Evolutionary conservation across 2,888 invertebrate genomes (phyloP).

Genomic region (Metalampra italica): DNA sequence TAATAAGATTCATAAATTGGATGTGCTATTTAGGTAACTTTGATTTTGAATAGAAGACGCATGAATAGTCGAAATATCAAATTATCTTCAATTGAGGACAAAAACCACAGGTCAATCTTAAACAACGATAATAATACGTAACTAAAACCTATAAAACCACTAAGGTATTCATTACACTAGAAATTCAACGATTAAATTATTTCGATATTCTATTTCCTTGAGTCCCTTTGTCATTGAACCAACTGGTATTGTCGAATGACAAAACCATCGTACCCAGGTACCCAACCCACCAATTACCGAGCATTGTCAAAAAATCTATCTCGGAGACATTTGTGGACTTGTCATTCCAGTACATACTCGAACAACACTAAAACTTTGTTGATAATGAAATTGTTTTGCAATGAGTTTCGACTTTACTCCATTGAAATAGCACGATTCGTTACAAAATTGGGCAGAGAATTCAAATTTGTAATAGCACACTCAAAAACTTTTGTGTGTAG

Average conservation of each 20-base stretch:
- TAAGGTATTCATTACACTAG: constrained; percentile 35
- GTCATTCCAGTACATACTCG: constrained; percentile 55
- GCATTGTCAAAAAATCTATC: constrained; percentile 67
- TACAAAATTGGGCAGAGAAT: background rate
- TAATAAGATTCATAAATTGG: no score
- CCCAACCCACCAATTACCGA: constrained; percentile 76
- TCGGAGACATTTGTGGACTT: constrained; percentile 73
- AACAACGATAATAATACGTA: constrained; percentile 19
- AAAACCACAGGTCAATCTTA: background rate
- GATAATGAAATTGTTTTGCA: constrained; percentile 4
- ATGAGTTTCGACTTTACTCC: constrained; percentile 28
- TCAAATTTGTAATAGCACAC: constrained; percentile 36
- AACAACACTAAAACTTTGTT: constrained; percentile 13
- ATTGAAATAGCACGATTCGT: constrained; percentile 9
- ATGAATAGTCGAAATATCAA: background rate
- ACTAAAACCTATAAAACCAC: constrained; percentile 30
- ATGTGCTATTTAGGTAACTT: background rate
- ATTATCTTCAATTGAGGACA: background rate
- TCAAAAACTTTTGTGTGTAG: constrained; percentile 63
- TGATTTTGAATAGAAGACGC: background rate
- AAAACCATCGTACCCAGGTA: constrained; percentile 70
- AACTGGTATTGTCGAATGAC: constrained; percentile 62
- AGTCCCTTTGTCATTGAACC: constrained; percentile 51
- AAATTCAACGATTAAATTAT: constrained; percentile 60
- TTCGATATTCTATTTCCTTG: constrained; percentile 54